phyloP scores from a whole-genome alignment of 2,888 invertebrate genomes.

The Biston betularia region DNA sequence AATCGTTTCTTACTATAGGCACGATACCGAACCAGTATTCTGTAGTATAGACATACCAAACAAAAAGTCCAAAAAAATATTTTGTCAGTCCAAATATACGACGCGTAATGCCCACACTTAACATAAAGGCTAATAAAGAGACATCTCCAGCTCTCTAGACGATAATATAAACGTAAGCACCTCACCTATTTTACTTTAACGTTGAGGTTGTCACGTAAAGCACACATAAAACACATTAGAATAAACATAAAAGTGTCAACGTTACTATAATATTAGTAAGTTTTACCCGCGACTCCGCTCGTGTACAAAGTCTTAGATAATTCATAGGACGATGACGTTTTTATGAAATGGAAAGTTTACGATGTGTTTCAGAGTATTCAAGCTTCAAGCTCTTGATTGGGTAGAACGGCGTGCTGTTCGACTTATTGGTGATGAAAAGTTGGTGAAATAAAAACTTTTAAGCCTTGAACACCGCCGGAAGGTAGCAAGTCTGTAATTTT shows the following conservation, averaged over 20 bases:
- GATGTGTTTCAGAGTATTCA: not conserved
- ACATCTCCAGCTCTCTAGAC: slow-evolving; percentile 32
- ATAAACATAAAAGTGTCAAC: slow-evolving; percentile 60
- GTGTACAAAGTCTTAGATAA: not conserved
- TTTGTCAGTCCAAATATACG: slow-evolving; percentile 9
- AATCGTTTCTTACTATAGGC: no score
- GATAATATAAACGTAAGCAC: slow-evolving; percentile 42
- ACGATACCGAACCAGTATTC: no score
- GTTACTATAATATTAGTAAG: slow-evolving; percentile 52
- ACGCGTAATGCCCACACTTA: slow-evolving; percentile 23
- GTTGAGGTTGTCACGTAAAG: slow-evolving; percentile 45
- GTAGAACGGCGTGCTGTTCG: no score
- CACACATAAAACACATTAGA: slow-evolving; percentile 54
- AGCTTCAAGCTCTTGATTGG: no score
- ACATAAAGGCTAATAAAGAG: slow-evolving; percentile 42
- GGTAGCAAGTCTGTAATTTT: no score
- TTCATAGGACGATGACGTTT: slow-evolving; percentile 6
- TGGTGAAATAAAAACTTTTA: no score
- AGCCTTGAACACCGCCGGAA: no score
- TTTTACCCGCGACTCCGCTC: slow-evolving; percentile 30
- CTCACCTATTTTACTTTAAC: slow-evolving; percentile 49
- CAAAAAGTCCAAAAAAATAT: slow-evolving; percentile 12
- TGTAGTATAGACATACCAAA: no score
- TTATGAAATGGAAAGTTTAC: slow-evolving; percentile 7
- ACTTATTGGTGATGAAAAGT: no score